Base-by-base conservation (phyloP, 2,888 invertebrate species). In the Drosophila tanythrix region DNA sequence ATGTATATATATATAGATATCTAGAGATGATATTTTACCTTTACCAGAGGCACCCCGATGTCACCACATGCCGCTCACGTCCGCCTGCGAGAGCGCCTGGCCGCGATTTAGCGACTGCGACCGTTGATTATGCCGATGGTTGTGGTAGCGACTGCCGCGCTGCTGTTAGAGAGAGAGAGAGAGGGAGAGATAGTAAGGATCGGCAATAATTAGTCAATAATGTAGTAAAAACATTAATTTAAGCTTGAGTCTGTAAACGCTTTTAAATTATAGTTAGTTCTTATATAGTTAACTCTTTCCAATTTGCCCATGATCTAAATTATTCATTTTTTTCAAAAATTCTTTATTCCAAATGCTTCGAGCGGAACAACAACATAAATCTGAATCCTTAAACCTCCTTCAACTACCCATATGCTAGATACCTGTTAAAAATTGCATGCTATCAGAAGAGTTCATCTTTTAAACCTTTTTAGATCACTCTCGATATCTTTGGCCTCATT, bases 101-200 rank as follows among this genome's bases (percentile, higher is more conserved):
- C 96, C 96, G 93, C 96, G 95, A 94, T 96, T 96, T 93, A 96
- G 94, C 88, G 96, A 96, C 94, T 96, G 96, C 89, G 96, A 96
- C 83, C 96, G 95, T 94, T 96, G 96, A 93, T 95, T 95, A 92
- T 95, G 95, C 90, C 94, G 93, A 89, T 95, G 95, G 82, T 91
- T 91, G 92, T 94, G 94, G 90, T 94, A 93, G 90, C 94, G 95
- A 93, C 94, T 94, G 81, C 94, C 95, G 95, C 96, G 95, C 89
- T 92, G 83, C n/a, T 84, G 75, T n/a, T 46, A 18, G 2, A 46
- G 36, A 67, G 29, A 48, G 2, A 36, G 6, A 33, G 5, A 50
- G n/a, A n/a, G 25, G 10, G 2, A 35, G 50, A 7, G 50, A 29
- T 18, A 4, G 52, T 25, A 25, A 46, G 46, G 15, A 46, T 46